These are phyloP conservation scores for Drosophila subquinaria DNA, from an alignment of 2,888 invertebrate genomes.

Conservation along the genomic window DNA sequence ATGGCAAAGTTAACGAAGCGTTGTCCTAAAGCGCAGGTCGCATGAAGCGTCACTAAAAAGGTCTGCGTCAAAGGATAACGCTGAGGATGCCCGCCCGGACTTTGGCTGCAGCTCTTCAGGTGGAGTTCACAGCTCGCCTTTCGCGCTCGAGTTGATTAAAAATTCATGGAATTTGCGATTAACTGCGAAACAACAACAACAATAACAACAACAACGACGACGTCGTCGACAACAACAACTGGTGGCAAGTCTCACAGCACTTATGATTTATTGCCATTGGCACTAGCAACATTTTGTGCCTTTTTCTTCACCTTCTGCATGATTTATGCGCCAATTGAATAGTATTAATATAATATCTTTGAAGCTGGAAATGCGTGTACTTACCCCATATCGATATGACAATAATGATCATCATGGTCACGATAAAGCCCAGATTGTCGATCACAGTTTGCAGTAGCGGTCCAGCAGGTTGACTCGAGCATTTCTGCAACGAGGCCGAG, in stretches of 20 bases:
- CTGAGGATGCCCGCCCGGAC: conserved; percentile 29
- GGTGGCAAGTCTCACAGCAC: conserved; percentile 17
- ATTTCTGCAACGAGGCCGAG: conserved; percentile 73
- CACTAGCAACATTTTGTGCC: conserved; percentile 29
- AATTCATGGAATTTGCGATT: conserved; percentile 74
- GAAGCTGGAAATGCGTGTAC: conserved; percentile 40
- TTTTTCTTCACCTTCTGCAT: conserved; percentile 32
- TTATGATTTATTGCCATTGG: conserved; percentile 62
- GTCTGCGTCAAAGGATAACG: conserved; percentile 69
- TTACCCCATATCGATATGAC: conserved; percentile 83
- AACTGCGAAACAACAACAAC: conserved; percentile 52
- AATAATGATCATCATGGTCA: conserved; percentile 78
- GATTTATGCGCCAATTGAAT: conserved; percentile 53
- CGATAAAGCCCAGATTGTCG: conserved; percentile 83
- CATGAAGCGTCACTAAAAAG: conserved; percentile 67
- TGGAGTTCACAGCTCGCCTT: conserved; percentile 13
- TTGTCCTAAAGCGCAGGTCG: conserved; percentile 62
- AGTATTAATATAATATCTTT: conserved; percentile 27
- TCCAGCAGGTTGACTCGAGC: conserved; percentile 72
- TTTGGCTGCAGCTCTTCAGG: conserved; percentile 19
- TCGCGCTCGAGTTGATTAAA: conserved; percentile 61
- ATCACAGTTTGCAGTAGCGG: conserved; percentile 75
- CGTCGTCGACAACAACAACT: conserved; percentile 3
- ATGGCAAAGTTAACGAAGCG: conserved; percentile 71
- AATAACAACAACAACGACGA: background rate